phyloP scores from a whole-genome alignment of 2,797 vertebrate species.

The Smutsia temminckii region DNA sequence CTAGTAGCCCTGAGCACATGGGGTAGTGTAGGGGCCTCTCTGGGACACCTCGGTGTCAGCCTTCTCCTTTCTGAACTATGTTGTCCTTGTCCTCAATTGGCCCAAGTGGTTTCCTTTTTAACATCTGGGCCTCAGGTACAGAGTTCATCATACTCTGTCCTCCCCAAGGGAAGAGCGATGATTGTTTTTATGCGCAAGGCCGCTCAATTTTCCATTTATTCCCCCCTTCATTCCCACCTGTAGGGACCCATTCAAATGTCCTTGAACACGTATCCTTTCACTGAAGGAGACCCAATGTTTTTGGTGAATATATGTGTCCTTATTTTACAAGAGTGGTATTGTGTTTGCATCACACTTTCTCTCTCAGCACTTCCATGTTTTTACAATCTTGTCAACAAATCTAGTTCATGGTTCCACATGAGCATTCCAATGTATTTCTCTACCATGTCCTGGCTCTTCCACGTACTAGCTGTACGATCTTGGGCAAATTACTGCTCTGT shows the following conservation, averaged over 20 bases:
- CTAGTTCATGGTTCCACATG: neutral
- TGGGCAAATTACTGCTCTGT: neutral
- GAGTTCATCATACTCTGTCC: neutral
- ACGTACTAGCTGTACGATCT: neutral
- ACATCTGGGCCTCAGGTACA: neutral
- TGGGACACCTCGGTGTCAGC: rapidly evolving
- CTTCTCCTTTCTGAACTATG: neutral
- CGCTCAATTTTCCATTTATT: neutral
- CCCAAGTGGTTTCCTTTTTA: neutral
- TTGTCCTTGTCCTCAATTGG: neutral
- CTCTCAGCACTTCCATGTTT: neutral
- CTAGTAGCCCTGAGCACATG: rapidly evolving
- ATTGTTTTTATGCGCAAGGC: rapidly evolving
- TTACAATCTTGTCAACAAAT: neutral
- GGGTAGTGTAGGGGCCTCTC: neutral
- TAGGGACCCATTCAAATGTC: neutral
- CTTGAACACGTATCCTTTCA: neutral
- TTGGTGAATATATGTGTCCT: neutral
- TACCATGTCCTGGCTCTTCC: neutral
- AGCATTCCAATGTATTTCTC: neutral
- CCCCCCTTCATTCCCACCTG: neutral
- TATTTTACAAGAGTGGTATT: neutral
- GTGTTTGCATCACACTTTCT: neutral
- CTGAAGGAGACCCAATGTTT: neutral
- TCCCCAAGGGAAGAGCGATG: neutral